Conservation (phyloP, 2,113 vertebrate species). For the Pimephales promelas region DNA sequence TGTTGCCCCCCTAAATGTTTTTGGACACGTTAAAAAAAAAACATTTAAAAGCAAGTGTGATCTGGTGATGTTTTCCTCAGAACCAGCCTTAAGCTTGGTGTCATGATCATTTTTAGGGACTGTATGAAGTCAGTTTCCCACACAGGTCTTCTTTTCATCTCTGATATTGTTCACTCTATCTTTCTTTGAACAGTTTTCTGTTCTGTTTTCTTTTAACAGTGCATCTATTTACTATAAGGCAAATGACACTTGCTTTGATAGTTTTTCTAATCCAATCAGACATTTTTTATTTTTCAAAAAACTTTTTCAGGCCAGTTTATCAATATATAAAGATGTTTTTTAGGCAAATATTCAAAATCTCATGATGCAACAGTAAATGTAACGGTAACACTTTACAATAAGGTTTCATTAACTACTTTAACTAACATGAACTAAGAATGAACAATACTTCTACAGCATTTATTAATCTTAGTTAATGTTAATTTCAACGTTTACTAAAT, state of each 20-base stretch:
- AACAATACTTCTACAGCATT: too few relatives aligned
- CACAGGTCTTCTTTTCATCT: background rate
- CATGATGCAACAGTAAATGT: background rate
- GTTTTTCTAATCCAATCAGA: background rate
- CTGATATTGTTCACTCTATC: background rate
- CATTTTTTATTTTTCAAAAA: background rate
- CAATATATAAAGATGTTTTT: background rate
- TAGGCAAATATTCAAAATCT: background rate
- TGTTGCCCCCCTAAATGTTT: background rate
- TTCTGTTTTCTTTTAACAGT: background rate
- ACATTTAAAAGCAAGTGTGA: background rate
- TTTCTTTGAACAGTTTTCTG: background rate
- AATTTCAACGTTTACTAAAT: too few relatives aligned
- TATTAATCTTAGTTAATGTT: too few relatives aligned
- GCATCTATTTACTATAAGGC: background rate
- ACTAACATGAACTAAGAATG: too few relatives aligned
- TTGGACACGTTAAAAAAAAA: background rate
- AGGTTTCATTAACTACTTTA: too few relatives aligned
- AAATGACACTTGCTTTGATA: background rate
- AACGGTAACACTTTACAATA: too few relatives aligned
- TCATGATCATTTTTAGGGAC: background rate
- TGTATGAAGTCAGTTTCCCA: background rate
- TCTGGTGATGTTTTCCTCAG: background rate
- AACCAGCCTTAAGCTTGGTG: background rate
- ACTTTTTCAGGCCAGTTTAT: background rate